Base-by-base conservation (phyloP, 2,888 invertebrate genomes). In the Rugalucina vietnamica region DNA sequence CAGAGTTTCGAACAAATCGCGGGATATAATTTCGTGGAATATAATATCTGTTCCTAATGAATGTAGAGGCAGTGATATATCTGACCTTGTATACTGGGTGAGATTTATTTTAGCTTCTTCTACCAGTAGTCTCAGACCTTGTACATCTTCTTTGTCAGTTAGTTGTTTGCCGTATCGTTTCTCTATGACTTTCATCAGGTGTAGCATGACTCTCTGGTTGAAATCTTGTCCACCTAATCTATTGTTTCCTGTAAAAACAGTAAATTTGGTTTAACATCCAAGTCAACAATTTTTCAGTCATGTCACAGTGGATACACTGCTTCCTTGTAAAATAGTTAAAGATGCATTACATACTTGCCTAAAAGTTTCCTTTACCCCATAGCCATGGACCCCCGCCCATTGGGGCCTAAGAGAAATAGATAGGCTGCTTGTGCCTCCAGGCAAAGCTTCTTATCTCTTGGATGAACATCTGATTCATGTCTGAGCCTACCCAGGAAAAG, bases 191-290 rank as follows among this genome's bases (percentile, higher is more conserved):
- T 84, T 82, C 77, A 89, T 84, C 4, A 95, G 74, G 84, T 94
- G 91, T 18, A 92, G 86, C 79, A 95, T 92, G 21, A 95, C 90
- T 34, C 95, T 91, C 82, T 95, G 94, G 87, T 95, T 96, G 91
- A 96, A 95, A 88, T 96, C 96, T 86, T 96, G 96, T 2, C 96
- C 96, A 21, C 96, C 96, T 2, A 96, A 91, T 74, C 95, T 94
- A 89, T 96, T 96, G 90, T 96, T 96, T 60, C 95, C 94, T 94
- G 86, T 12, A 89, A 79, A 29, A 54, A 21, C n/a, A n/a, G n/a
- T n/a, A n/a, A n/a, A n/a, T n/a, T n/a, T n/a, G n/a, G n/a, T n/a
- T n/a, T n/a, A n/a, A n/a, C n/a, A n/a, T n/a, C n/a, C n/a, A n/a
- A n/a, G n/a, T n/a, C n/a, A n/a, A n/a, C n/a, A n/a, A n/a, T n/a